These are phyloP conservation scores for Galagoides demidoff DNA, from an alignment of 2,797 vertebrate species.

Conservation along the genomic window DNA sequence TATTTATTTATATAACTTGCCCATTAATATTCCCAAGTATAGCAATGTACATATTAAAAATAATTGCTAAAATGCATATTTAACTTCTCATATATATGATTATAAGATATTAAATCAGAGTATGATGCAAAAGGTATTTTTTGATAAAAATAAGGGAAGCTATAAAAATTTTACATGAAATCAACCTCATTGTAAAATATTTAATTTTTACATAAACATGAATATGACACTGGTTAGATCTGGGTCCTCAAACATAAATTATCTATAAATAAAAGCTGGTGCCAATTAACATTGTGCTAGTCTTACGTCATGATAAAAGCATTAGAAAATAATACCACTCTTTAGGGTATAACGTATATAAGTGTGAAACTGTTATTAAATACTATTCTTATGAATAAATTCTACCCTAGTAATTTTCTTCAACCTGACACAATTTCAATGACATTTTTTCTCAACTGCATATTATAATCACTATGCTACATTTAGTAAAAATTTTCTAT, in stretches of 20 bases:
- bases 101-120: constrained; percentile 17
- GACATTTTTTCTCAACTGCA: not conserved
- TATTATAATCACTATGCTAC: not conserved
- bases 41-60: not conserved
- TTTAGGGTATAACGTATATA: not conserved
- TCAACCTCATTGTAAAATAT: constrained; percentile 6
- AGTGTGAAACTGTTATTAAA: not conserved
- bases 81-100: not conserved
- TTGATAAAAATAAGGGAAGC: constrained; percentile 40
- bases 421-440: not conserved
- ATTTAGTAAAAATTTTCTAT: not conserved
- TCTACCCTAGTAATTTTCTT: not conserved
- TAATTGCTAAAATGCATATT: not conserved
- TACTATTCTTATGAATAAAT: not conserved
- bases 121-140: not conserved
- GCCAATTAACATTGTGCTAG: not conserved
- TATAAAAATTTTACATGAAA: not conserved
- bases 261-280: not conserved
- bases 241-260: constrained; percentile 9
- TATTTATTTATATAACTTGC: not conserved
- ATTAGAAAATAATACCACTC: constrained; percentile 9
- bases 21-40: constrained; percentile 31
- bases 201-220: not conserved
- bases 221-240: not conserved
- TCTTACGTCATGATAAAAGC: not conserved